These are phyloP conservation scores for Tetraneura akinire DNA, from an alignment of 1,140 invertebrate genomes.

Conservation along the genomic window DNA sequence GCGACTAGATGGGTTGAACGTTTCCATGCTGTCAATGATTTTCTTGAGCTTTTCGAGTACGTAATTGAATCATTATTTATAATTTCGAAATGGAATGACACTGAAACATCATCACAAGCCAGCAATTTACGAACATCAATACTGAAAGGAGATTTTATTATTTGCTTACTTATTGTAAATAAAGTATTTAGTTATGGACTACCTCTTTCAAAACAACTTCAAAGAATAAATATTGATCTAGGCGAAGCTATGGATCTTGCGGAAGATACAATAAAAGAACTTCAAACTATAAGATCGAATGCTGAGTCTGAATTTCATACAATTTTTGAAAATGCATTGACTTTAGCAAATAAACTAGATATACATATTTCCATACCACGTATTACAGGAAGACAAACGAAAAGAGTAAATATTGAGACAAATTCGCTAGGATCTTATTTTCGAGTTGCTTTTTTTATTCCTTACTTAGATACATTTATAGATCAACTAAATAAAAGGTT, in stretches of 20 bases:
- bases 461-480: neutral
- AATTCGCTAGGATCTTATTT: neutral
- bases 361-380: neutral
- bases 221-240: neutral
- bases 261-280: neutral
- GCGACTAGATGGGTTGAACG: slow-evolving; percentile 16
- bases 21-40: neutral
- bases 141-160: neutral
- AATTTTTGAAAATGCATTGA: neutral
- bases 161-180: slow-evolving; percentile 1
- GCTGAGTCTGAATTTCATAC: too few relatives aligned
- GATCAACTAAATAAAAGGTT: neutral
- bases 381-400: too few relatives aligned
- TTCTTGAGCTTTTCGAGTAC: neutral
- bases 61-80: slow-evolving; percentile 4
- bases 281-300: neutral
- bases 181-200: neutral
- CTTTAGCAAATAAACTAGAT: neutral
- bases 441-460: neutral
- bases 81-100: slow-evolving; percentile 18
- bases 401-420: neutral
- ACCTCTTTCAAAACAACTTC: neutral
- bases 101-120: neutral
- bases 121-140: neutral
- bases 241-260: too few relatives aligned